Conservation (phyloP, 2,113 vertebrate genomes). For the Cephalopterus ornatus region DNA sequence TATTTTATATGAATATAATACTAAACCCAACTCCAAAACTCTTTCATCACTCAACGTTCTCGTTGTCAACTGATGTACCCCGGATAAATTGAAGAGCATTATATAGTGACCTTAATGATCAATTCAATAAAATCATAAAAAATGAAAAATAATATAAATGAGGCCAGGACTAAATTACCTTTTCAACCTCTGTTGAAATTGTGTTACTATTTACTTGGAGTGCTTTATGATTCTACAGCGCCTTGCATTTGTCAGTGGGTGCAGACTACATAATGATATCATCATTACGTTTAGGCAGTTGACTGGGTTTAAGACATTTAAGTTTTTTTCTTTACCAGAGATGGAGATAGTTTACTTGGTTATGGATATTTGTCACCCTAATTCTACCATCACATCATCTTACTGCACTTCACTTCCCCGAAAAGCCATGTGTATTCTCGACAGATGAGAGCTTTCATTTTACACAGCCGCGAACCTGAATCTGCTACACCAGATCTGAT, state of each 20-base stretch:
- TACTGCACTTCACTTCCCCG: neutral
- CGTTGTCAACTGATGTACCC: neutral
- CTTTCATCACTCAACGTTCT: neutral
- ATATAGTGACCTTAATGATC: neutral
- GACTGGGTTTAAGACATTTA: neutral
- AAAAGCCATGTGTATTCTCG: neutral
- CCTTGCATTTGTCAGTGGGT: neutral
- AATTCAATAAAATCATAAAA: neutral
- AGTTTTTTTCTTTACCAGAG: neutral
- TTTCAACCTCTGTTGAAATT: constrained; percentile 12
- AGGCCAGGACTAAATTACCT: neutral
- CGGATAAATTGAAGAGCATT: neutral
- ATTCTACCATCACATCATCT: neutral
- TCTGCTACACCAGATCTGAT: neutral
- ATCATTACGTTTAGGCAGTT: neutral
- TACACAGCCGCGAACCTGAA: neutral
- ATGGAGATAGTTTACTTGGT: neutral
- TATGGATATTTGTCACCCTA: neutral
- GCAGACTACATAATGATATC: neutral
- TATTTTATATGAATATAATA: neutral
- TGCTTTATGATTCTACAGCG: neutral
- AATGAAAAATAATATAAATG: neutral
- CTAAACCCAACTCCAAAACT: neutral
- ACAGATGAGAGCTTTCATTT: neutral
- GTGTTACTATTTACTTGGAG: constrained; percentile 4